Evolutionary conservation across 35 echinoderm and acorn worm species (phyloP), one percentile per base, ranked within the genome.

Genomic region (Ptychodera flava): DNA sequence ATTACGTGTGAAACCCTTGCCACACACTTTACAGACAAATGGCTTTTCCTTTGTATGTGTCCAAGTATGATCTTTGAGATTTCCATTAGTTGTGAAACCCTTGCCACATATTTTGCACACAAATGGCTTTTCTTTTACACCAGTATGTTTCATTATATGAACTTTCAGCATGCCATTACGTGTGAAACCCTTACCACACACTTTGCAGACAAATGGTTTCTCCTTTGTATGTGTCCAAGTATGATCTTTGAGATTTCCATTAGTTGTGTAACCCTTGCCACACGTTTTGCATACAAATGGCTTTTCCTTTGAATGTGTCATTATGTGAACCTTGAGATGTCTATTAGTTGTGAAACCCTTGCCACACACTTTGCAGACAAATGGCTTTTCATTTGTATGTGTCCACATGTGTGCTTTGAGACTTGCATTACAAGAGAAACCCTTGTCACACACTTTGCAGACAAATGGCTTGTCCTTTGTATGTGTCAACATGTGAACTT

Each of bases 381-480:
- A 95, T 16, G 90, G 90, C n/a, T 82, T 92, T 33, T 92, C 88
- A 15, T 90, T 87, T 29, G 90, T 95, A 35, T 95, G 93, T 1
- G 82, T 82, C 29, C 93, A 45, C 28, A 79, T 31, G 52, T 95
- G 93, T 0, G 78, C 78, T 31, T 86, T 64, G 28, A 94, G 77
- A 22, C 84, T 80, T 6, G 77, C 82, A 45, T 86, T 94, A 28
- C 81, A 79, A 33, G 86, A 82, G 78, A 91, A 94, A 33, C 77
- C 15, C 36, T 81, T 85, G 27, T 38, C 82, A 77, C 93, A 94
- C 1, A 81, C 36, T 16, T 88, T 76, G 78, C 93, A 94, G 30
- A 76, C 52, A 45, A 89, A 76, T 29, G 36, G 88, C 78, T 82
- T 81, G 1, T 93, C 82, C 28, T 89, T 81, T 22, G 81, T 82